Percentiles rank a stretch among this genome's conserved stretches.
phyloP scores from a whole-genome alignment of 2,888 invertebrate species.

The Orchestes rusci region DNA sequence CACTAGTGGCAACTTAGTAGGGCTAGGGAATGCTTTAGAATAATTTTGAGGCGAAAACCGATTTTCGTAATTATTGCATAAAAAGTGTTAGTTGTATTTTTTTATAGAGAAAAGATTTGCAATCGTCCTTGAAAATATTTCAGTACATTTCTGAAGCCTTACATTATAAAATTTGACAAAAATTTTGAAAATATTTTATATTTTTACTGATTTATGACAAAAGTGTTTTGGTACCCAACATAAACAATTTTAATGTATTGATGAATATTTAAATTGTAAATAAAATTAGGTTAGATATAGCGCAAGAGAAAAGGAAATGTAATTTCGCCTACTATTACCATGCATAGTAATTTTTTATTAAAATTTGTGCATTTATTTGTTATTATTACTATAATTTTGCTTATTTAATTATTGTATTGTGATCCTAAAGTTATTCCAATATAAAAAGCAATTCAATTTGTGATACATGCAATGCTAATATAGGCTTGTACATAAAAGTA shows the following conservation, averaged over 20 bases:
- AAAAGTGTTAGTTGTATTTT: too few relatives aligned
- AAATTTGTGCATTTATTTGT: background rate
- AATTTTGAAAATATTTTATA: too few relatives aligned
- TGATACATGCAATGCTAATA: background rate
- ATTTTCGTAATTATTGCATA: too few relatives aligned
- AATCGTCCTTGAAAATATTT: too few relatives aligned
- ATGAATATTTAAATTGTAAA: slow-evolving; percentile 9
- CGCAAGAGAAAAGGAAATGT: slow-evolving; percentile 11
- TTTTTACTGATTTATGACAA: slow-evolving; percentile 10
- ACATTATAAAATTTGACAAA: too few relatives aligned
- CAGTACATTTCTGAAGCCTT: too few relatives aligned
- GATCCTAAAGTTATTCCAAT: too few relatives aligned
- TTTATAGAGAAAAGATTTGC: too few relatives aligned
- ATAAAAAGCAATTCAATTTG: background rate
- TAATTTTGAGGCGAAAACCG: too few relatives aligned
- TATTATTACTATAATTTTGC: slow-evolving; percentile 5
- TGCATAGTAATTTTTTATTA: background rate
- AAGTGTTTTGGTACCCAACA: slow-evolving; percentile 22
- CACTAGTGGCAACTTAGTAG: too few relatives aligned
- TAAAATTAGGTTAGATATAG: slow-evolving; percentile 10
- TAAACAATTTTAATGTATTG: slow-evolving; percentile 10
- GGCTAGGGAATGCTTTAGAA: too few relatives aligned
- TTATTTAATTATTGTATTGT: background rate
- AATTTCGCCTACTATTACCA: slow-evolving; percentile 7
- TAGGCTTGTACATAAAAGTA: too few relatives aligned